phyloP scores from a whole-genome alignment of 2,113 vertebrate genomes.

The Leptocoma aspasia region DNA sequence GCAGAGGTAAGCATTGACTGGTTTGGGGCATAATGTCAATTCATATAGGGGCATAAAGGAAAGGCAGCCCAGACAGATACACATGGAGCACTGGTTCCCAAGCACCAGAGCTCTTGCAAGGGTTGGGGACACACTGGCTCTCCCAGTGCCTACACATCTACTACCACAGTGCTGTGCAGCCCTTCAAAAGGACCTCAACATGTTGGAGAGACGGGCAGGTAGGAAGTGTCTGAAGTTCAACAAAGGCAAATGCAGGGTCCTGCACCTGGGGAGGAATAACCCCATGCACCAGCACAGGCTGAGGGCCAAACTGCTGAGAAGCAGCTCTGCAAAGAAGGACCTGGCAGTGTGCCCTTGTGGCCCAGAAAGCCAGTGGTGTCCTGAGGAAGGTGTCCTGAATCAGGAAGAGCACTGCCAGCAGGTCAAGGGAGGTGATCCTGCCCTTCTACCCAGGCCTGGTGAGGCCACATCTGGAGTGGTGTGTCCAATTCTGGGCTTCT shows the following conservation, averaged over 20 bases:
- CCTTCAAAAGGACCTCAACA: neutral
- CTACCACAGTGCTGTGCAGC: neutral
- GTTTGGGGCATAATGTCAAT: neutral
- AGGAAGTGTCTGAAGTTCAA: neutral
- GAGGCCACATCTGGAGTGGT: neutral
- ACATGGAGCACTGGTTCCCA: neutral
- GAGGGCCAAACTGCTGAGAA: neutral
- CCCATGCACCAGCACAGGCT: neutral
- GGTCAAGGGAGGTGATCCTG: neutral
- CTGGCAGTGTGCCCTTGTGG: neutral
- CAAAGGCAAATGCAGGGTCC: neutral
- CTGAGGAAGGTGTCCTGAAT: neutral
- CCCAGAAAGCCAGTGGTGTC: neutral
- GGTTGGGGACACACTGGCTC: neutral
- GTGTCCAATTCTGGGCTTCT: neutral
- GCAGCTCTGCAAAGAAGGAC: neutral
- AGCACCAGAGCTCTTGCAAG: neutral
- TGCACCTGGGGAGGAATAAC: neutral
- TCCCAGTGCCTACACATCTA: neutral
- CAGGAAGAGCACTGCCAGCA: neutral
- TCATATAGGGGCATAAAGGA: neutral
- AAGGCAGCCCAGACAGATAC: neutral
- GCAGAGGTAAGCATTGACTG: neutral
- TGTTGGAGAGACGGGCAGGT: neutral
- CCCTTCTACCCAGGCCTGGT: neutral